Evolutionary conservation across 2,797 vertebrate genomes (phyloP).

Genomic region (Neosilurus mollespiculum): DNA sequence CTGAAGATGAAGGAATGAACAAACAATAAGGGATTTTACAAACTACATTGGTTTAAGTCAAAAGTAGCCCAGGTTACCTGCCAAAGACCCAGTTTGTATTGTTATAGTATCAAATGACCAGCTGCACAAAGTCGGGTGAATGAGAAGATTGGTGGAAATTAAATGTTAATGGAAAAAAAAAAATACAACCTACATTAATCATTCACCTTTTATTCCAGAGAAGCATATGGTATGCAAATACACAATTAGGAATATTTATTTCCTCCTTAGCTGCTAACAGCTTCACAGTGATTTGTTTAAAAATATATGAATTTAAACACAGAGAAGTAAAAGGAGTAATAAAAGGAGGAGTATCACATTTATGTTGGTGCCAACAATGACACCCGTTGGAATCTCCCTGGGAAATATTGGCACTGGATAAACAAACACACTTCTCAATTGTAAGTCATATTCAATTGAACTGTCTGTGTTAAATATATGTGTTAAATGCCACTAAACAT

Average conservation of each 20-base stretch:
- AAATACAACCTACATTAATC: neutral
- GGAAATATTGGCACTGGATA: neutral
- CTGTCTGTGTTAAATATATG: neutral
- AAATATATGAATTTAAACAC: neutral
- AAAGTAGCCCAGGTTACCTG: neutral
- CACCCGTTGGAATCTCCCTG: neutral
- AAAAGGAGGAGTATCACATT: no score
- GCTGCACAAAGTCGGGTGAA: neutral
- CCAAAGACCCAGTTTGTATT: neutral
- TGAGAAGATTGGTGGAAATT: neutral
- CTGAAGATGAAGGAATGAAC: neutral
- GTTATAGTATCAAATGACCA: neutral
- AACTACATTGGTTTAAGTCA: neutral
- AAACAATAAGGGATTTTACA: no score
- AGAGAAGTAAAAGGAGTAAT: neutral
- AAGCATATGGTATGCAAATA: constrained; percentile 3
- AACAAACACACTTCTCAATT: neutral
- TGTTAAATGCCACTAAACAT: neutral
- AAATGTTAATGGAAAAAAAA: neutral
- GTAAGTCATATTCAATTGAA: neutral
- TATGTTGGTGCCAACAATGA: neutral
- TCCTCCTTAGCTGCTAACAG: neutral
- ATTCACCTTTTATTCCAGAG: neutral
- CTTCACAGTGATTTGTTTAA: constrained; percentile 7
- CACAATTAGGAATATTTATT: neutral